phyloP scores from a whole-genome alignment of 2,113 vertebrate species.

The Pluvianellus socialis region DNA sequence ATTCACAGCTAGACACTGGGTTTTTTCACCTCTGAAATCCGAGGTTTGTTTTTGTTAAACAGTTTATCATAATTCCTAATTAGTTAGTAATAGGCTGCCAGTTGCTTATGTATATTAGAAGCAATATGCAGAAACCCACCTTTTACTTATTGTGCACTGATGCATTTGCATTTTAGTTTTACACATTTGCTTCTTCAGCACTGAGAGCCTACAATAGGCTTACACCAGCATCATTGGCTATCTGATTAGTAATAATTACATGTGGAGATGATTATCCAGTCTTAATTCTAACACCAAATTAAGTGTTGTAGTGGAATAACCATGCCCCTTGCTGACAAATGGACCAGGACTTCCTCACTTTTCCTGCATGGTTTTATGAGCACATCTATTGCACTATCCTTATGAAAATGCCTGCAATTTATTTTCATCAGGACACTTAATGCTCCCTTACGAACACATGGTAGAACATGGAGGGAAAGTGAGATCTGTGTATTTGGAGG shows the following conservation, averaged over 20 bases:
- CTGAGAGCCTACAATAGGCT: background rate
- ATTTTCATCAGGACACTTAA: constrained; percentile 26
- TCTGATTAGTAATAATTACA: constrained; percentile 24
- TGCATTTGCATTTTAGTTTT: constrained; percentile 19
- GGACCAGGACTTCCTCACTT: background rate
- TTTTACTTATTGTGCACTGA: background rate
- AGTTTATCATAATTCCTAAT: constrained; percentile 49
- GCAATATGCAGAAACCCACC: background rate
- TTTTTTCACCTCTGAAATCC: background rate
- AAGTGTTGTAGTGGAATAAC: background rate
- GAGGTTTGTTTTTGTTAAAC: constrained; percentile 36
- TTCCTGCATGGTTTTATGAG: background rate
- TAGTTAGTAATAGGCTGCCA: constrained; percentile 38
- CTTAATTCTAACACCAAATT: constrained; percentile 3
- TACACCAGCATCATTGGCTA: background rate
- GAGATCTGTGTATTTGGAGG: constrained; percentile 18
- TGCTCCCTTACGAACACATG: background rate
- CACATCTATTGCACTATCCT: background rate
- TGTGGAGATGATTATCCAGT: background rate
- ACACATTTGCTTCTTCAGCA: background rate
- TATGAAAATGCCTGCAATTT: constrained; percentile 10
- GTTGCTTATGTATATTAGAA: background rate
- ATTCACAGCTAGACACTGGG: background rate
- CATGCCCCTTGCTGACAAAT: background rate
- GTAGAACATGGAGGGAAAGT: constrained; percentile 24